These are phyloP conservation scores for Cyrtonyx montezumae DNA, from an alignment of 2,113 vertebrate genomes.

Conservation along the genomic window DNA sequence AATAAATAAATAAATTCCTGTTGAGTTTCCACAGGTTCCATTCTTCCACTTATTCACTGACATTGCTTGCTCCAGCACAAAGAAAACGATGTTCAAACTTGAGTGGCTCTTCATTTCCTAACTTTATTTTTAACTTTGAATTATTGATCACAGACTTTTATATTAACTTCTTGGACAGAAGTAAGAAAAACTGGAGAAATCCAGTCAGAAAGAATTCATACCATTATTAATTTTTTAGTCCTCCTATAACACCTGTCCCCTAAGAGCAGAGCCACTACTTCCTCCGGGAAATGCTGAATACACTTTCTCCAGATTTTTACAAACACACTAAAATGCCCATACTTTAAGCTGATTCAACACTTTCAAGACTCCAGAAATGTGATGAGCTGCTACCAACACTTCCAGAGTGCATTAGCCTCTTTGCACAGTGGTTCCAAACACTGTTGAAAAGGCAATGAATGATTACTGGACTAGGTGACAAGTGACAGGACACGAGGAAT, in stretches of 20 bases:
- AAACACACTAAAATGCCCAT: background rate
- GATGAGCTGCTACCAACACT: background rate
- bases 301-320: background rate
- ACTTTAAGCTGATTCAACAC: background rate
- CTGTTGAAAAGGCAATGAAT: too few species aligned
- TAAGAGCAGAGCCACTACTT: background rate
- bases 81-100: background rate
- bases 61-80: background rate
- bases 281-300: rapidly evolving
- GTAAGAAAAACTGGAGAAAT: background rate
- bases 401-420: background rate
- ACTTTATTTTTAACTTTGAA: background rate
- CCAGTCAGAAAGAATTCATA: background rate
- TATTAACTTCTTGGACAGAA: background rate
- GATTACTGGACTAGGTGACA: too few species aligned
- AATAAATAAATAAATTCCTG: background rate
- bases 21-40: background rate
- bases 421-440: background rate
- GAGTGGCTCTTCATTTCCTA: background rate
- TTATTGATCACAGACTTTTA: background rate
- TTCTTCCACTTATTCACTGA: background rate
- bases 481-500: too few species aligned
- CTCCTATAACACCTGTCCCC: background rate
- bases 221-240: background rate
- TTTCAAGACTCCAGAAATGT: background rate